Conservation (phyloP, 92 coral and sea anemone species). For the Epizoanthus stellaris region DNA sequence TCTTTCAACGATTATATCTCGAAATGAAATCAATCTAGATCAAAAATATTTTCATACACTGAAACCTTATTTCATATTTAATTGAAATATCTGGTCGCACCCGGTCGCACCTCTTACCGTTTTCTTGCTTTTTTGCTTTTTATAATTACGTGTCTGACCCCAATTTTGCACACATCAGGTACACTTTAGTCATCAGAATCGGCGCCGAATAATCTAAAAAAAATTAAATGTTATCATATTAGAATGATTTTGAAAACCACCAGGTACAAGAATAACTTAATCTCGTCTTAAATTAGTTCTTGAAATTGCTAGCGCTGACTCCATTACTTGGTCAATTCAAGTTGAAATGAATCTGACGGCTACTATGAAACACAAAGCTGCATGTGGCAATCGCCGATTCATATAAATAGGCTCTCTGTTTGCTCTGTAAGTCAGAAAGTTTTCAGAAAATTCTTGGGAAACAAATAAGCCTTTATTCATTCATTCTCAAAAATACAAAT, state of each 20-base stretch:
- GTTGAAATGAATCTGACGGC: too few species aligned
- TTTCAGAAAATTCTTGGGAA: background rate
- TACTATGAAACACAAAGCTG: too few species aligned
- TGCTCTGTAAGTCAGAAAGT: constrained; percentile 5
- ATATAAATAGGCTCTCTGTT: too few species aligned
- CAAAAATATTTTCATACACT: constrained; percentile 13
- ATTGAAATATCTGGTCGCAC: constrained; percentile 7
- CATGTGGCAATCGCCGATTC: background rate
- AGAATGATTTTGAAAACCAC: background rate
- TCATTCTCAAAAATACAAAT: constrained; percentile 7
- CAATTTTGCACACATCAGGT: background rate
- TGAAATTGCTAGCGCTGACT: too few species aligned
- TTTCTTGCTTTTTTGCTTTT: constrained; percentile 8
- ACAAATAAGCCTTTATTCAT: constrained; percentile 3
- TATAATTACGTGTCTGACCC: background rate
- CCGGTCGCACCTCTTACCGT: constrained; percentile 28
- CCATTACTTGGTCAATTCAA: too few species aligned
- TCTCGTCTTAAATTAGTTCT: too few species aligned
- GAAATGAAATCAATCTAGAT: background rate
- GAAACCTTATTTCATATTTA: constrained; percentile 6
- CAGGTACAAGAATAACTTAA: too few species aligned
- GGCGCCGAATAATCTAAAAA: background rate
- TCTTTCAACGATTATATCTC: constrained; percentile 5
- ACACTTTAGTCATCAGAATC: background rate
- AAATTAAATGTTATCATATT: background rate